Conservation (phyloP, 53 echinoderm and acorn worm genomes). For the Astropecten irregularis region DNA sequence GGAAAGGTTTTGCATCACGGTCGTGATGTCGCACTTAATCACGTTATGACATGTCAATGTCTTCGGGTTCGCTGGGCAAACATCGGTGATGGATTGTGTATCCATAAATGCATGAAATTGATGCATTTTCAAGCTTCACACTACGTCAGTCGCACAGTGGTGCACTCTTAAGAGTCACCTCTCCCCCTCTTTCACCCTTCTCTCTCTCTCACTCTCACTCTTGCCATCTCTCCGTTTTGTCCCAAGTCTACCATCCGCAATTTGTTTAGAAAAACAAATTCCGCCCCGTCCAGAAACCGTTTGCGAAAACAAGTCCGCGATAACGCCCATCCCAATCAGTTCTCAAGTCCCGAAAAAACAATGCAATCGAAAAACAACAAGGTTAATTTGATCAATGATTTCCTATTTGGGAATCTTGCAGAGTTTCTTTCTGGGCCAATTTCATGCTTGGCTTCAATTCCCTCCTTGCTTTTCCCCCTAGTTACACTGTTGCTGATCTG, state of each 20-base stretch:
- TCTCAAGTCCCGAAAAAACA: not conserved
- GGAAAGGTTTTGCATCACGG: conserved; percentile 39
- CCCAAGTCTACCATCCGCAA: not conserved
- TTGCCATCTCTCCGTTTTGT: not conserved
- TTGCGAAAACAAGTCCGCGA: not conserved
- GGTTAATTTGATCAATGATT: conserved; percentile 53
- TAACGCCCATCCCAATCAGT: not conserved
- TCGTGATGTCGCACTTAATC: conserved; percentile 64
- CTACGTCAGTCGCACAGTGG: conserved; percentile 13
- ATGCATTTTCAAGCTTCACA: conserved; percentile 55
- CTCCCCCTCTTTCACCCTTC: not conserved
- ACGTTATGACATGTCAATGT: conserved; percentile 70
- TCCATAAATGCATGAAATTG: conserved; percentile 75
- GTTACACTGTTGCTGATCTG: not conserved
- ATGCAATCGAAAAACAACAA: not conserved
- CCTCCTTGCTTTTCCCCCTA: too few relatives aligned
- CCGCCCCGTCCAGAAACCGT: not conserved
- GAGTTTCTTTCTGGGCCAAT: conserved; percentile 48
- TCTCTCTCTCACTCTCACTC: not conserved
- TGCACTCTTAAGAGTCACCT: conserved; percentile 24
- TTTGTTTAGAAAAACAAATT: conserved; percentile 6
- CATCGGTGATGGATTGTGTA: conserved; percentile 54
- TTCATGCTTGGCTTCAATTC: conserved; percentile 50
- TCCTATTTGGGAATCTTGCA: not conserved
- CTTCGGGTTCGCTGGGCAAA: conserved; percentile 45